Percentiles rank a stretch among this genome's conserved stretches.
Evolutionary conservation across 2,113 vertebrate species (phyloP).

Genomic region (Acrocephalus kingi): DNA sequence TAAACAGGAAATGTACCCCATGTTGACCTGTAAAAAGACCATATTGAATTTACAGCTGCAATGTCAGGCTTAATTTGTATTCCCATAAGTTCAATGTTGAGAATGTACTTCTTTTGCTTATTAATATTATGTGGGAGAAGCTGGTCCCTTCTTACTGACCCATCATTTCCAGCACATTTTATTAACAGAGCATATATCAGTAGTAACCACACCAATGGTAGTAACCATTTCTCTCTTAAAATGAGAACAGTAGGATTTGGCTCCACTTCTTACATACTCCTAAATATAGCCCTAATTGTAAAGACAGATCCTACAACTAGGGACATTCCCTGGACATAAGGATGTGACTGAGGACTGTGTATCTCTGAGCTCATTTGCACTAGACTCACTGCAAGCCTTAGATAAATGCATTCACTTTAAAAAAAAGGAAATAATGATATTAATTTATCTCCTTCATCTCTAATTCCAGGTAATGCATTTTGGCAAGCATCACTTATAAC

Average conservation of each 20-base stretch:
- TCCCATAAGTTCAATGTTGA: not conserved
- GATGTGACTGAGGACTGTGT: not conserved
- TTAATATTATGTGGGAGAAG: not conserved
- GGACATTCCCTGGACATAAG: not conserved
- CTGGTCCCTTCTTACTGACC: not conserved
- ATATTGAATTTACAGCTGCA: not conserved
- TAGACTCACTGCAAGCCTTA: not conserved
- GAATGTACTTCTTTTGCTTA: not conserved
- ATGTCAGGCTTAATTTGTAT: not conserved
- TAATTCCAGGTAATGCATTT: constrained; percentile 15
- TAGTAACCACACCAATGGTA: not conserved
- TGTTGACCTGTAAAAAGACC: not conserved
- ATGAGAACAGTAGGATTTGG: not conserved
- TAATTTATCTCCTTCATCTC: constrained; percentile 14
- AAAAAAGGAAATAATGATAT: not conserved
- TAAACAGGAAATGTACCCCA: not conserved
- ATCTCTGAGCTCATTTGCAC: not conserved
- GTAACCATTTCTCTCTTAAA: not conserved
- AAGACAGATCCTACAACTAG: not conserved
- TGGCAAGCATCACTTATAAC: constrained; percentile 15
- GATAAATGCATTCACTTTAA: not conserved
- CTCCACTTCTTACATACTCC: not conserved
- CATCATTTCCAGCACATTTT: not conserved
- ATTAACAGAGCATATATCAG: not conserved
- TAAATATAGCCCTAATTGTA: not conserved